Evolutionary conservation across 2,113 vertebrate genomes (phyloP).

Genomic region (Mixornis gularis): DNA sequence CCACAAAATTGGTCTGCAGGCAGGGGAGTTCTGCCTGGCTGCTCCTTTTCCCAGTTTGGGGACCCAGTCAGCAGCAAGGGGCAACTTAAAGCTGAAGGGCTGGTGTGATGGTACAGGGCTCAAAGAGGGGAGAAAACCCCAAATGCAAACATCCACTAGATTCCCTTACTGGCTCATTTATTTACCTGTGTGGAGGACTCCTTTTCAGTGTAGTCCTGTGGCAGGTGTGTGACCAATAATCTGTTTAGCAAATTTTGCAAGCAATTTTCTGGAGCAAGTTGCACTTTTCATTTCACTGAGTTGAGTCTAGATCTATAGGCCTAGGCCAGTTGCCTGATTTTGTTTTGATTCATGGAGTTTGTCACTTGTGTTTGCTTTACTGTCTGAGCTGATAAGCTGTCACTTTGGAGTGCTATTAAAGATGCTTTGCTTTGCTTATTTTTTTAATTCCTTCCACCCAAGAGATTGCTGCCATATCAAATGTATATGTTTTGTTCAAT

Average conservation of each 20-base stretch:
- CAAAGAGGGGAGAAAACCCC: not conserved
- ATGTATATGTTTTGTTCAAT: not conserved
- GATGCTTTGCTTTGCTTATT: not conserved
- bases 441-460: not conserved
- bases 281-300: not conserved
- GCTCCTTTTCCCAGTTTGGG: not conserved
- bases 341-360: not conserved
- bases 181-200: not conserved
- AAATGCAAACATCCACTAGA: not conserved
- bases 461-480: not conserved
- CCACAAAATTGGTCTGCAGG: fast-evolving
- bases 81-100: not conserved
- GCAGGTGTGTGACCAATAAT: not conserved
- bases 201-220: not conserved
- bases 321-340: not conserved
- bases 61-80: not conserved
- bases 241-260: not conserved
- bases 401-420: not conserved
- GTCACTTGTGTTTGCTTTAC: not conserved
- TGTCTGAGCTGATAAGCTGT: not conserved
- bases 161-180: not conserved
- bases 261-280: not conserved
- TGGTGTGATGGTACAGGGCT: not conserved
- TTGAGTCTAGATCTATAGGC: not conserved
- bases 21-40: not conserved